Conservation (phyloP, 92 coral and sea anemone genomes). For the Porites rus region DNA sequence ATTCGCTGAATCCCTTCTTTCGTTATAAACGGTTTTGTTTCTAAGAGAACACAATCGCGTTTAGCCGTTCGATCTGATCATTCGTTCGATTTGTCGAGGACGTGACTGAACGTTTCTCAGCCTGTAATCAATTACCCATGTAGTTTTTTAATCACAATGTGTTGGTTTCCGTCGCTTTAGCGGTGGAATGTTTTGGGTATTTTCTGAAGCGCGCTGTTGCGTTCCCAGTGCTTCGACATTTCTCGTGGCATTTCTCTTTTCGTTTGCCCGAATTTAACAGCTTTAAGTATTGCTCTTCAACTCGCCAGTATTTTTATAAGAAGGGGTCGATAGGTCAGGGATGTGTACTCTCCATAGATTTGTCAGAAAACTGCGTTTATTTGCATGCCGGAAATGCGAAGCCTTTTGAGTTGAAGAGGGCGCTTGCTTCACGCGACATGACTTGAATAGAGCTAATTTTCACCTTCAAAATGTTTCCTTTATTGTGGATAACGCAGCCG, state of each 20-base stretch:
- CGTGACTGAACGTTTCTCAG: constrained; percentile 58
- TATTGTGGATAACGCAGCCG: constrained; percentile 16
- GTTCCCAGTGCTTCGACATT: neutral
- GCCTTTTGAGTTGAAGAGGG: constrained; percentile 40
- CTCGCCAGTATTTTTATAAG: constrained; percentile 71
- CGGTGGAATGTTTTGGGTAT: constrained; percentile 37
- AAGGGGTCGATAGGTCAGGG: constrained; percentile 88
- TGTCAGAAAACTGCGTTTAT: constrained; percentile 65
- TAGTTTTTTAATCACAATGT: constrained; percentile 67
- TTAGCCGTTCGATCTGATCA: constrained; percentile 2
- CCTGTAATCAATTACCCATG: constrained; percentile 79
- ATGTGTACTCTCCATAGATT: constrained; percentile 72
- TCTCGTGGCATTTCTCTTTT: neutral
- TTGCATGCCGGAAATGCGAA: constrained; percentile 91
- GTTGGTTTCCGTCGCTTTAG: constrained; percentile 56
- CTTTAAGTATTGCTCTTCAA: constrained; percentile 71
- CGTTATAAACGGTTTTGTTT: constrained; percentile 20
- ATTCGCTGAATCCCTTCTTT: constrained; percentile 19
- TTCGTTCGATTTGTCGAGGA: constrained; percentile 28
- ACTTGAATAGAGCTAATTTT: constrained; percentile 45
- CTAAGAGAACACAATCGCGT: neutral
- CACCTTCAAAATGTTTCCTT: constrained; percentile 33
- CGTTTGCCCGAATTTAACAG: constrained; percentile 39
- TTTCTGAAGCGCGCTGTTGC: neutral
- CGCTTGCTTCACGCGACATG: constrained; percentile 64